Conservation (phyloP, 2,797 vertebrate species). For the Paedocypris micromegethes region DNA sequence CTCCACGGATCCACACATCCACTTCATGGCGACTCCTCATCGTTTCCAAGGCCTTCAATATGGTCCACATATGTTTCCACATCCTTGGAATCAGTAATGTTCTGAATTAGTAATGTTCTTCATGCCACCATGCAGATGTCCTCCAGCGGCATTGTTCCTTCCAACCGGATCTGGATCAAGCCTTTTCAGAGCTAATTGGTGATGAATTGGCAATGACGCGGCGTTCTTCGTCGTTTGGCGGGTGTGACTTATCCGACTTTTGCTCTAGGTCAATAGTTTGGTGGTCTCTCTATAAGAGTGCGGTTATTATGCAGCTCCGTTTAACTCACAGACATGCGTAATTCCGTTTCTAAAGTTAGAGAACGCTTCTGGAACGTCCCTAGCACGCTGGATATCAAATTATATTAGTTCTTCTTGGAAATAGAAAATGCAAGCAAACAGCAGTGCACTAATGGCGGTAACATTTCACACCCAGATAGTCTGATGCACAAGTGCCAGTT, state of each 20-base stretch:
- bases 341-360: slow-evolving; percentile 31
- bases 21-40: slow-evolving; percentile 25
- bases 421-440: slow-evolving; percentile 50
- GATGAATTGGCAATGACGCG: slow-evolving; percentile 43
- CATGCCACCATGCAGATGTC: slow-evolving; percentile 27
- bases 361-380: slow-evolving; percentile 18
- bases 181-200: slow-evolving; percentile 23
- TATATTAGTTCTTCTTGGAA: slow-evolving; percentile 57
- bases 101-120: slow-evolving; percentile 24
- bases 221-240: slow-evolving; percentile 4
- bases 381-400: slow-evolving; percentile 48
- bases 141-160: slow-evolving; percentile 38
- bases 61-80: slow-evolving; percentile 47
- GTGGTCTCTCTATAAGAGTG: slow-evolving; percentile 8
- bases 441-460: slow-evolving; percentile 43
- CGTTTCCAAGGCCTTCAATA: slow-evolving; percentile 33
- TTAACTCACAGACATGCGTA: slow-evolving; percentile 12
- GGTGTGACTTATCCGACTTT: slow-evolving; percentile 16
- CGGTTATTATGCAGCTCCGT: background rate
- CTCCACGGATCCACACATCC: slow-evolving; percentile 33
- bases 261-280: background rate
- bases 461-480: slow-evolving; percentile 49
- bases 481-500: too few species aligned
- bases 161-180: slow-evolving; percentile 6
- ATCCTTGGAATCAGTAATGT: slow-evolving; percentile 46